These are phyloP conservation scores for Hippoglossus stenolepis DNA, from an alignment of 2,113 vertebrate genomes.

Conservation along the genomic window DNA sequence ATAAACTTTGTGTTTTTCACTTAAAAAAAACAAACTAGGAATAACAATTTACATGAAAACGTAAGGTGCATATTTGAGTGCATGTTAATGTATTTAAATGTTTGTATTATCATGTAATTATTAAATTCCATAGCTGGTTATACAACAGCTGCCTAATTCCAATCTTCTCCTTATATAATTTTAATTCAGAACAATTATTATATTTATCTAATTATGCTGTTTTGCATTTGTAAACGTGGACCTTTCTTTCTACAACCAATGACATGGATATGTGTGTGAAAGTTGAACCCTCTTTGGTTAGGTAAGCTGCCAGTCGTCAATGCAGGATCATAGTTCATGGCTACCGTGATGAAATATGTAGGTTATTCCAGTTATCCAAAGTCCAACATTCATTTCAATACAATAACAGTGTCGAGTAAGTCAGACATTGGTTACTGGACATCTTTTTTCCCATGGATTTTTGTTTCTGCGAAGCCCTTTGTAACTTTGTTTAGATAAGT, in stretches of 20 bases:
- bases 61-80: not conserved
- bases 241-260: slow-evolving; percentile 6
- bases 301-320: slow-evolving; percentile 60
- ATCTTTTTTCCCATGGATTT: not conserved
- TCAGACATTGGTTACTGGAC: slow-evolving; percentile 14
- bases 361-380: slow-evolving; percentile 64
- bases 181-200: too few species aligned
- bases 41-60: not conserved
- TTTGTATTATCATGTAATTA: not conserved
- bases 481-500: too few species aligned
- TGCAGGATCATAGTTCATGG: slow-evolving; percentile 71
- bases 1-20: not conserved
- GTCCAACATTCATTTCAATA: slow-evolving; percentile 64
- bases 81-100: too few species aligned
- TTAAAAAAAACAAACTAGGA: not conserved
- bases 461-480: too few species aligned
- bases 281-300: slow-evolving; percentile 68
- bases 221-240: not conserved
- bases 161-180: not conserved
- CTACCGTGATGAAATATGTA: slow-evolving; percentile 62
- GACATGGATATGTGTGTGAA: slow-evolving; percentile 70
- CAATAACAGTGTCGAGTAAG: slow-evolving; percentile 54
- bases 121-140: not conserved
- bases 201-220: not conserved
- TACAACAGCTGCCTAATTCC: not conserved